Conservation (phyloP, 2,888 invertebrate species). For the Nasonovia ribisnigri region DNA sequence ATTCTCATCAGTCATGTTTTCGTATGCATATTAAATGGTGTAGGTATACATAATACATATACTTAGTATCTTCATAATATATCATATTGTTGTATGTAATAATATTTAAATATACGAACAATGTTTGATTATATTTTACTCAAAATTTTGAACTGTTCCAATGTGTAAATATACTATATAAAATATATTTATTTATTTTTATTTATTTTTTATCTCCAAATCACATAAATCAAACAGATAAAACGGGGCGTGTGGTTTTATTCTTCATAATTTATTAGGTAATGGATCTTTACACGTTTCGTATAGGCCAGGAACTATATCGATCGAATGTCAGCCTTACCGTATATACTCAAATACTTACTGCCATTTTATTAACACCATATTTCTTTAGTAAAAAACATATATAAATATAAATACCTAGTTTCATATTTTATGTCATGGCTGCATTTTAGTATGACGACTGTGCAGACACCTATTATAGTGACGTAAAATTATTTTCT, state of each 20-base stretch:
- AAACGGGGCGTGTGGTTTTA: not conserved
- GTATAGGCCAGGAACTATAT: not conserved
- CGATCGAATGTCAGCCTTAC: not conserved
- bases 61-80: not conserved
- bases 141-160: not conserved
- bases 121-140: not conserved
- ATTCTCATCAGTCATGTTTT: not conserved
- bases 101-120: not conserved
- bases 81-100: not conserved
- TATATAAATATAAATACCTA: not conserved
- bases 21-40: not conserved
- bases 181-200: not conserved
- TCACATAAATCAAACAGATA: not conserved
- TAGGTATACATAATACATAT: not conserved
- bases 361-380: not conserved
- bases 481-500: not conserved
- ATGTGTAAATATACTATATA: not conserved
- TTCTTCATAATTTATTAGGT: slow-evolving; percentile 13
- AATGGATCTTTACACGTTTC: slow-evolving; percentile 20
- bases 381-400: not conserved
- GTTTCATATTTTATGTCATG: not conserved
- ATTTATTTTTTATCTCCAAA: not conserved
- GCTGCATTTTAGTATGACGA: not conserved
- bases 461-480: not conserved
- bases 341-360: not conserved